Base-by-base conservation (phyloP, 2,888 invertebrate species). In the Arrhopalites spinosus region DNA sequence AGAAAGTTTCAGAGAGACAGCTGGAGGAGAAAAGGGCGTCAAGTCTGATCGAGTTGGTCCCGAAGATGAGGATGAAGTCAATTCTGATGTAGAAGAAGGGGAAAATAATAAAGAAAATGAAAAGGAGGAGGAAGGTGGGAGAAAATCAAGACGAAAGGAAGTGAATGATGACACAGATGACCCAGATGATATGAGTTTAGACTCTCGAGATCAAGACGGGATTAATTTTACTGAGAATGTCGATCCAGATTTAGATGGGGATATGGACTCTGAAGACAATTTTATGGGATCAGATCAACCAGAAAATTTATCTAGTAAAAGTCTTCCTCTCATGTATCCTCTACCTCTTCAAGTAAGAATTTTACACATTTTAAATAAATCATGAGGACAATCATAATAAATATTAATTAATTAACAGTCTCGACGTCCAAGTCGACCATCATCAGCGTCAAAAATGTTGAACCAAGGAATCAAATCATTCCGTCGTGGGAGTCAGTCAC, bases 301-400 rank as follows among this genome's bases (percentile, higher is more conserved):
- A 84, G 92, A 92, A 86, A 92, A 92, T 86, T 88, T 92, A 83
- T 92, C 92, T 84, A 90, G 86, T 76, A 84, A 83, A 83, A 84
- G 81, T 83, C 82, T 80, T 7, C 78, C 78, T 0, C 77, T 79
- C 50, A 80, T 73, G 79, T 77, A 76, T 64, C 76, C 76, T 20
- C 50, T 78, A 25, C 80, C 80, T 29, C 64, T 72, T 56, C 73
- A 73, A 70, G 78, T 53, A 7, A 30, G 29, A n/a, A 50, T 43
- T 5, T n/a, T n/a, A n/a, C n/a, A n/a, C n/a, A n/a, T n/a, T n/a
- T n/a, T n/a, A n/a, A n/a, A n/a, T n/a, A n/a, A n/a, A n/a, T n/a
- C 53, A 3, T 20, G 15, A 23, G 23, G 15, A 23, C 20, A 2
- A 53, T 20, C 53, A 20, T 7, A 53, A 8, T 23, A 20, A 20